Percentiles rank a stretch among this genome's conserved stretches.
phyloP scores from a whole-genome alignment of 2,797 vertebrate genomes.

The Melanotaenia trifasciata region DNA sequence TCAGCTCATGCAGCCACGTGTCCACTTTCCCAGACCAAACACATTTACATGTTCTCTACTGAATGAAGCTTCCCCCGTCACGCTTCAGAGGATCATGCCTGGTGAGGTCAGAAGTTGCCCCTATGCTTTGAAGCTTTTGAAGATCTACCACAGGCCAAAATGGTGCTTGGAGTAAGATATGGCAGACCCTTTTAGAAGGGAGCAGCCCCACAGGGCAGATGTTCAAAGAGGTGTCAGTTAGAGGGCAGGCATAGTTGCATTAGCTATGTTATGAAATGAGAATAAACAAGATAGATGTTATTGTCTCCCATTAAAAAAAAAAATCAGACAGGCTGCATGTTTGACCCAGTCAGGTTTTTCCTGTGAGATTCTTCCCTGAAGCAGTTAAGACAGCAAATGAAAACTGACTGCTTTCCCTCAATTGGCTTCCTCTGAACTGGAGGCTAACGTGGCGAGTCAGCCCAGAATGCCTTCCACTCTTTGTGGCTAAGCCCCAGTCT shows the following conservation, averaged over 20 bases:
- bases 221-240: constrained; percentile 66
- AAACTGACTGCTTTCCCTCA: constrained; percentile 30
- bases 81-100: constrained; percentile 56
- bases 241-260: constrained; percentile 33
- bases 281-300: constrained; percentile 18
- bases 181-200: constrained; percentile 35
- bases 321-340: constrained; percentile 25
- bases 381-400: constrained; percentile 32
- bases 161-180: constrained; percentile 49
- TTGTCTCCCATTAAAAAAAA: constrained; percentile 23
- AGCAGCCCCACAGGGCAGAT: constrained; percentile 55
- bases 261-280: constrained; percentile 24
- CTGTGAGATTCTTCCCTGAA: constrained; percentile 18
- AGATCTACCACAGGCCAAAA: constrained; percentile 47
- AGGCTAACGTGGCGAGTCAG: constrained; percentile 32
- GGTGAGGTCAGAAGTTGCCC: constrained; percentile 63
- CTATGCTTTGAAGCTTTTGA: constrained; percentile 71
- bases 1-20: constrained; percentile 32
- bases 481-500: constrained; percentile 6
- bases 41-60: constrained; percentile 32
- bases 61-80: constrained; percentile 42
- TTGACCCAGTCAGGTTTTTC: constrained; percentile 28
- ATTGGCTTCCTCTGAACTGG: constrained; percentile 25
- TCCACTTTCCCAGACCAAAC: constrained; percentile 8
- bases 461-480: constrained; percentile 24